A percentile compares a stretch with the other conserved stretches of the same genome.
Conservation (phyloP, 2,888 invertebrate species). For the Drepana falcataria region DNA sequence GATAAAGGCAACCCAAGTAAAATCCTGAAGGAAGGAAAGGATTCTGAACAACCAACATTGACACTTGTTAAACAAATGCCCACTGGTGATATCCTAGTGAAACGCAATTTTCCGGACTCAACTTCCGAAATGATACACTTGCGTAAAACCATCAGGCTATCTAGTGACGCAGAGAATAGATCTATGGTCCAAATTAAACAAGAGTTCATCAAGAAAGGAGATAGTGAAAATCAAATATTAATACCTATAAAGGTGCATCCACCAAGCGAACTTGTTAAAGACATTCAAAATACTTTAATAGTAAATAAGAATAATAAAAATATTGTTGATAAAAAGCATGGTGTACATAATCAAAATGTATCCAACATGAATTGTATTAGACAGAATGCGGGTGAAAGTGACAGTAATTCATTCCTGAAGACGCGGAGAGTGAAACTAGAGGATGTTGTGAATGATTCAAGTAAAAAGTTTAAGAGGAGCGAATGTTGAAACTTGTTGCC, state of each 20-base stretch:
- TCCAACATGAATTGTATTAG: slow-evolving; percentile 67
- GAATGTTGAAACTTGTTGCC: slow-evolving; percentile 60
- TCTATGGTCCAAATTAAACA: slow-evolving; percentile 66
- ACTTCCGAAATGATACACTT: slow-evolving; percentile 61
- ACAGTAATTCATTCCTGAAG: slow-evolving; percentile 63
- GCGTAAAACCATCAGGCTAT: slow-evolving; percentile 65
- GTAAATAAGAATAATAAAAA: slow-evolving; percentile 71
- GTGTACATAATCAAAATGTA: slow-evolving; percentile 73
- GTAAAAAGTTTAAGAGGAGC: slow-evolving; percentile 72
- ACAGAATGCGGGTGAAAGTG: slow-evolving; percentile 65
- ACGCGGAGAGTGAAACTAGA: slow-evolving; percentile 65
- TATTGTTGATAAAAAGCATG: slow-evolving; percentile 72
- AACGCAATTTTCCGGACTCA: slow-evolving; percentile 58
- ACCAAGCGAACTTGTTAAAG: slow-evolving; percentile 67
- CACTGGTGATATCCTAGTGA: slow-evolving; percentile 63
- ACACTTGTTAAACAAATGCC: slow-evolving; percentile 68
- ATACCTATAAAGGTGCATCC: slow-evolving; percentile 66
- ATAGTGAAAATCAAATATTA: slow-evolving; percentile 67
- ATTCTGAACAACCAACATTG: slow-evolving; percentile 54
- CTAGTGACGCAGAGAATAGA: slow-evolving; percentile 67
- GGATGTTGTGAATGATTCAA: slow-evolving; percentile 60
- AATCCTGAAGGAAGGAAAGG: slow-evolving; percentile 49
- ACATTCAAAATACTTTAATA: slow-evolving; percentile 73
- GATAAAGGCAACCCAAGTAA: slow-evolving; percentile 57
- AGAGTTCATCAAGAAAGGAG: slow-evolving; percentile 64